phyloP scores from a whole-genome alignment of 1,140 invertebrate genomes.

The roundworm (Caenorhabditis elegans) region DNA sequence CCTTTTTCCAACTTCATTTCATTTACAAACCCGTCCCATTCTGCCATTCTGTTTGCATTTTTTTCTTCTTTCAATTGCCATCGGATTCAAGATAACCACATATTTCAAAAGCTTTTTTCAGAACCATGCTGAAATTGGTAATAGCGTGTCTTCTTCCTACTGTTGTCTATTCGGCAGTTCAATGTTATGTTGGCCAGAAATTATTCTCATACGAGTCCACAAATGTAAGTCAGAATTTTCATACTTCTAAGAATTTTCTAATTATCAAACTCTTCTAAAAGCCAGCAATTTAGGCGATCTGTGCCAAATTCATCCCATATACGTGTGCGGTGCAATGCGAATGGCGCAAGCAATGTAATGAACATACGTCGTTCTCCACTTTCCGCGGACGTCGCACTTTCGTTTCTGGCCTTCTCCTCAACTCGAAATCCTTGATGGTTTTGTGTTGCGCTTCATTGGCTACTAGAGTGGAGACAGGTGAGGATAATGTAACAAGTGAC shows the following conservation, averaged over 20 bases:
- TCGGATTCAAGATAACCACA: too few relatives aligned
- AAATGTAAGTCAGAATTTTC: conserved; percentile 25
- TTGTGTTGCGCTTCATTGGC: conserved; percentile 48
- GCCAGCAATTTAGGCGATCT: conserved; percentile 43
- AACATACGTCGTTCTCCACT: conserved; percentile 29
- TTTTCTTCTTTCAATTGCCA: too few relatives aligned
- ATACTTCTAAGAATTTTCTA: too few relatives aligned
- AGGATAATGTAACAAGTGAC: neutral
- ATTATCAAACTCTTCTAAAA: too few relatives aligned
- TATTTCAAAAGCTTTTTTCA: too few relatives aligned
- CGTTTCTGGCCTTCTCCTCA: conserved; percentile 48
- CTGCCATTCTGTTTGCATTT: conserved; percentile 4
- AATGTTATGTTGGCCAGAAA: conserved; percentile 50
- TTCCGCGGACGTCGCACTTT: conserved; percentile 46
- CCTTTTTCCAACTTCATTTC: neutral
- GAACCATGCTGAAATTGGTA: conserved; percentile 18
- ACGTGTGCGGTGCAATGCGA: conserved; percentile 42
- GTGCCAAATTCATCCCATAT: conserved; percentile 47
- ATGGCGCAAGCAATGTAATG: conserved; percentile 42
- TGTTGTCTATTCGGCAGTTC: conserved; percentile 23
- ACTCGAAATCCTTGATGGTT: conserved; percentile 43
- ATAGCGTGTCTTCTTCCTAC: neutral
- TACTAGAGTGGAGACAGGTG: conserved; percentile 44
- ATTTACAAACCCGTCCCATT: conserved; percentile 15
- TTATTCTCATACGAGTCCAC: conserved; percentile 41